Percentiles rank a stretch among this genome's conserved stretches.
Evolutionary conservation across 1,140 invertebrate species (phyloP).

Genomic region (Geopemphigus sp.): DNA sequence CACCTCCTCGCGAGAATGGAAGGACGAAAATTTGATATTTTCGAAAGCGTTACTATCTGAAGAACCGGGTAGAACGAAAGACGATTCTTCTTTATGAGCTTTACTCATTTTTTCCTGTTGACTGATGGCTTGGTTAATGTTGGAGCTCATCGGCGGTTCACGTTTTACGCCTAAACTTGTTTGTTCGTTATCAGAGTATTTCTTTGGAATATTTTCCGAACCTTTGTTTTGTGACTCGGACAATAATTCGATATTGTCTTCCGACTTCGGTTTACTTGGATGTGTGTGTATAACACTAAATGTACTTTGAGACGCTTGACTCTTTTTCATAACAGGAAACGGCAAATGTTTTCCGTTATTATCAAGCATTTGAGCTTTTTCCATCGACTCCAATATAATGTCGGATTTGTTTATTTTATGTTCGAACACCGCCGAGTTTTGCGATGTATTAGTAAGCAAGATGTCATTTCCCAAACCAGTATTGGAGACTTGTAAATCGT

Average conservation of each 20-base stretch:
- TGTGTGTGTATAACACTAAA: constrained; percentile 26
- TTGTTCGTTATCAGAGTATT: constrained; percentile 5
- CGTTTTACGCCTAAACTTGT: neutral
- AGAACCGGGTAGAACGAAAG: neutral
- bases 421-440: neutral
- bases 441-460: constrained; percentile 8
- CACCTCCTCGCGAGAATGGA: neutral
- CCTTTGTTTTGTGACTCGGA: constrained; percentile 22
- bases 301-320: constrained; percentile 41
- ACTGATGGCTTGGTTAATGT: neutral
- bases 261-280: neutral
- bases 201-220: neutral
- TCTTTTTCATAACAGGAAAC: constrained; percentile 33
- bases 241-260: neutral
- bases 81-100: neutral
- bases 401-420: constrained; percentile 29
- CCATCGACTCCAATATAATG: constrained; percentile 15
- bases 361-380: constrained; percentile 16
- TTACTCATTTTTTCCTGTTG: constrained; percentile 17
- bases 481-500: constrained; percentile 15
- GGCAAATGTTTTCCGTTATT: constrained; percentile 21
- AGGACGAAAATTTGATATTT: constrained; percentile 2
- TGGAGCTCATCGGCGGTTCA: neutral
- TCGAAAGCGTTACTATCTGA: neutral
- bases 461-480: constrained; percentile 19